Evolutionary conservation across 2,797 vertebrate species (phyloP), one percentile per base, ranked within the genome.

Genomic region (Leucoraja ocellata): DNA sequence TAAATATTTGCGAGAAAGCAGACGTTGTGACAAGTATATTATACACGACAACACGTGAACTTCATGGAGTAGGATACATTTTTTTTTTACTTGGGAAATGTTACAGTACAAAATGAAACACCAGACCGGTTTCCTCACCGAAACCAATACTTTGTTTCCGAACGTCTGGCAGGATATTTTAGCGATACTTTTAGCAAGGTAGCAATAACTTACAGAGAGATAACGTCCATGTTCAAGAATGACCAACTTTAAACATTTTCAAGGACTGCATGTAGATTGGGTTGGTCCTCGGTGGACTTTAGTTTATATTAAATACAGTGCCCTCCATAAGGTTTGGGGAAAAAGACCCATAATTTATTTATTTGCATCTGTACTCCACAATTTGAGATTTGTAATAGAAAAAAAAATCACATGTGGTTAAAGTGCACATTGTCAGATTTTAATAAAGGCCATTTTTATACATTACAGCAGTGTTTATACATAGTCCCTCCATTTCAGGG

Each of bases 51-150:
- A 65, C 18, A 71, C 9, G n/a, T 91, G 68, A 91, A 73, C 21
- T 73, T 71, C 32, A 73, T 63, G 11, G 83, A n/a, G 54, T 61
- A n/a, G 58, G 83, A 11, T 39, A 79, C 4, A 14, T 1, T 25
- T 58, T 61, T 61, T 63, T 61, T n/a, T 28, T 73, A 14, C 32
- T 71, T 2, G 65, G 39, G 21, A 74, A 91, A 91, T 73, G 36
- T 74, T 91, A 73, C 88, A 91, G 90, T 91, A 54, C 90, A 91
- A 71, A 46, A 74, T 74, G 18, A 25, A 74, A 74, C 39, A 73
- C 84, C 13, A 88, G 83, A 16, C 28, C 13, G 61, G 28, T 14
- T 28, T 61, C 58, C 46, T 84, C 25, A 61, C 11, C 10, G 54
- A 84, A 84, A 13, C 23, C 1, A 25, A 61, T 58, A 54, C 13